Base-by-base conservation (phyloP, 2,113 vertebrate genomes). In the Apus apus region DNA sequence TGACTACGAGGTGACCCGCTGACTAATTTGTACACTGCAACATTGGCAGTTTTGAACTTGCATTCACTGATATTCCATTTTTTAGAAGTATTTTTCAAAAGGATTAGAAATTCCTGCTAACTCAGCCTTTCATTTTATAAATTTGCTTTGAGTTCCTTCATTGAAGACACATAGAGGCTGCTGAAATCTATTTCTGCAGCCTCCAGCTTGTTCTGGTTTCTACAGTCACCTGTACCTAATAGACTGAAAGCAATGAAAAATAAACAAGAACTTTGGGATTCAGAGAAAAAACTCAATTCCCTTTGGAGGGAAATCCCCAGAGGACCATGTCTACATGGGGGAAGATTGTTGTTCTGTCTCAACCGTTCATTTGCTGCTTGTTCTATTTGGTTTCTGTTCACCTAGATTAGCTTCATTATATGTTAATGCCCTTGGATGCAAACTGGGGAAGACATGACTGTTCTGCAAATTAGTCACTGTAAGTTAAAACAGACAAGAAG, bases 1-100 rank as follows among this genome's bases (percentile, higher is more conserved):
- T 79, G 56, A 80, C 75, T 90, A 93, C 32, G 79, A 84, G 79
- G 50, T 89, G 53, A 77, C 62, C n/a, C 0, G 0, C 32, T 78
- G 46, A 34, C 25, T 78, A 43, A 80, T 94, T 94, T 76, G 45
- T 77, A 73, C 82, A 75, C 17, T 79, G 79, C 79, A 75, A 5
- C 36, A 21, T 56, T 86, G 83, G 75, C 78, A 80, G 57, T 87
- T 87, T 86, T 61, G 43, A 60, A 83, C 43, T 57, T 77, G 32
- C 57, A 85, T 90, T 91, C 60, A 83, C 57, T 32, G 30, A 72
- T 67, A 84, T 36, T 89, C 57, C 56, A 56, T 82, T 94, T 87
- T 93, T 57, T 27, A 83, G 82, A 94, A 80, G 18, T 58, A 81
- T 91, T 94, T 90, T 93, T 85, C 79, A 71, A 86, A 90, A 88